These are phyloP conservation scores for Choloepus hoffmanni DNA, from an alignment of 2,113 vertebrate genomes.

Conservation along the genomic window DNA sequence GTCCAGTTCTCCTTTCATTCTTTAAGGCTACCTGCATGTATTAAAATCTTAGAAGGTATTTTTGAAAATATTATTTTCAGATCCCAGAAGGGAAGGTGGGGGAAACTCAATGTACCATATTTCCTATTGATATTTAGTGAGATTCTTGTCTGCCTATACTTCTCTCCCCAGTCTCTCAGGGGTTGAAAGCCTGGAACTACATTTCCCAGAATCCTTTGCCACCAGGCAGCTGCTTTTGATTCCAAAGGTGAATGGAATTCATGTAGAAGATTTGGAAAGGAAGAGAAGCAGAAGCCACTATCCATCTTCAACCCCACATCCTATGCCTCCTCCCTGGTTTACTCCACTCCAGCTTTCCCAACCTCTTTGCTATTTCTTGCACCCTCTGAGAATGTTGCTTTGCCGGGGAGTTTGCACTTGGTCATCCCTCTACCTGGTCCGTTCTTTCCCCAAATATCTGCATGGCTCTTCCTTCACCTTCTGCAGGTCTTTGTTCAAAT, in stretches of 20 bases:
- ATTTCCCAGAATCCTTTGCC: conserved; percentile 38
- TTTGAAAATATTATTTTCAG: neutral
- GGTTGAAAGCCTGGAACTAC: neutral
- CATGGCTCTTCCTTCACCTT: neutral
- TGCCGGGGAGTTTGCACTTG: neutral
- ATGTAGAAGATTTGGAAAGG: neutral
- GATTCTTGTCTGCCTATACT: neutral
- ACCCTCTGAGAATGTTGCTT: neutral
- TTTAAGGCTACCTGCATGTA: neutral
- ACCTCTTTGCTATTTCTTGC: neutral
- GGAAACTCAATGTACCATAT: neutral
- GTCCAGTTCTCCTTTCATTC: neutral
- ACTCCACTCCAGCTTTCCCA: neutral
- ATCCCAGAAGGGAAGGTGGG: neutral
- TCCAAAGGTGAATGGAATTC: neutral
- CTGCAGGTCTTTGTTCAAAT: neutral
- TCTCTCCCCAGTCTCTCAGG: neutral
- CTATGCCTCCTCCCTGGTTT: neutral
- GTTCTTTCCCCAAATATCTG: neutral
- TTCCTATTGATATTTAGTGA: neutral
- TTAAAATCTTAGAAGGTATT: neutral
- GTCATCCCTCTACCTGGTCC: neutral
- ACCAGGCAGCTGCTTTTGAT: neutral
- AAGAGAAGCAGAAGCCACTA: neutral
- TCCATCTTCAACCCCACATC: neutral